Conservation (phyloP, 2,113 vertebrate genomes). For the Bubo blakistoni region DNA sequence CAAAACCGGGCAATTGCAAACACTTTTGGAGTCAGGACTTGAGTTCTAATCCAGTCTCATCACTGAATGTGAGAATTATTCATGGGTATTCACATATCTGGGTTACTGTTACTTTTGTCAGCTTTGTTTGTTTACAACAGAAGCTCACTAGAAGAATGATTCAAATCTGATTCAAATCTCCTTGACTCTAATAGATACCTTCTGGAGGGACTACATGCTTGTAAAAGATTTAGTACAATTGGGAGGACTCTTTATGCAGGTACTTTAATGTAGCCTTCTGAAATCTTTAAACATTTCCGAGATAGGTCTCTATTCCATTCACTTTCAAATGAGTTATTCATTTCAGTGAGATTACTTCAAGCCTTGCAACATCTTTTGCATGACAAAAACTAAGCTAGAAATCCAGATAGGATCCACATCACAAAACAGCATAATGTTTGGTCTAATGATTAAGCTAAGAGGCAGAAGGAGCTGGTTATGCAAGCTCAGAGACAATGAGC, state of each 20-base stretch:
- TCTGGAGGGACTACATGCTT: background rate
- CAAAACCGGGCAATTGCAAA: background rate
- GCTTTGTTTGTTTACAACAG: background rate
- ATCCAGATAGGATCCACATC: slow-evolving; percentile 5
- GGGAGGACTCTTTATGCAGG: background rate
- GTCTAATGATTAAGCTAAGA: slow-evolving; percentile 5
- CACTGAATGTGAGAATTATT: background rate
- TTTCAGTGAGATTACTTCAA: slow-evolving; percentile 31
- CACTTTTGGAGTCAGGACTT: background rate
- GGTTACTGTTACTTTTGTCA: background rate
- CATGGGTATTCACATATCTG: background rate
- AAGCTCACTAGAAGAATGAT: background rate
- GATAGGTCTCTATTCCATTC: background rate
- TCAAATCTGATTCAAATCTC: background rate
- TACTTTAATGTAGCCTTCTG: slow-evolving; percentile 14
- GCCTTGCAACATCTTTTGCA: background rate
- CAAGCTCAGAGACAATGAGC: background rate
- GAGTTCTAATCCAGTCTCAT: background rate
- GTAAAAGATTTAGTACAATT: background rate
- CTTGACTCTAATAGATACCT: background rate
- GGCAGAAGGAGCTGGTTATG: background rate
- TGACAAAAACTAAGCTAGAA: slow-evolving; percentile 19
- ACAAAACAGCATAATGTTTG: slow-evolving; percentile 4
- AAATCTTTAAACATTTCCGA: slow-evolving; percentile 12
- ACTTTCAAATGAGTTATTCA: slow-evolving; percentile 56